These are phyloP conservation scores for Ophraella communa DNA, from an alignment of 2,888 invertebrate species.

Conservation along the genomic window DNA sequence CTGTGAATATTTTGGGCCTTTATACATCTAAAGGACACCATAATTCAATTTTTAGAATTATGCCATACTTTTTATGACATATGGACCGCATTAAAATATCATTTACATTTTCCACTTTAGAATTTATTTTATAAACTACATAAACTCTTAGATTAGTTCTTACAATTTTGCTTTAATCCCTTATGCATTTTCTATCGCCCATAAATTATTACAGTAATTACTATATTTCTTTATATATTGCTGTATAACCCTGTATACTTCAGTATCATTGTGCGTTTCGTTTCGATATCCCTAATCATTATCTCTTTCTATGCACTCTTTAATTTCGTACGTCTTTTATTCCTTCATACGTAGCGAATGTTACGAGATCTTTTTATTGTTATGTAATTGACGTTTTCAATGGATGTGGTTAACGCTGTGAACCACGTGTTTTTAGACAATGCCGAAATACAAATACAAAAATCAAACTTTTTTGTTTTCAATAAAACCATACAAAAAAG, in stretches of 20 bases:
- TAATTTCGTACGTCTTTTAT: slow-evolving; percentile 58
- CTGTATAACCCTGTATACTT: slow-evolving; percentile 15
- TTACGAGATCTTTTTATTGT: slow-evolving; percentile 33
- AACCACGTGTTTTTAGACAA: slow-evolving; percentile 23
- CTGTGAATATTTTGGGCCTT: too few species aligned
- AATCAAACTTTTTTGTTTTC: background rate
- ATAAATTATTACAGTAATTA: too few species aligned
- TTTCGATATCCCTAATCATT: slow-evolving; percentile 60
- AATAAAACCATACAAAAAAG: too few species aligned
- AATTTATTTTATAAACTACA: too few species aligned
- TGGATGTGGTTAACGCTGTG: slow-evolving; percentile 12
- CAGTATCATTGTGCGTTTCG: slow-evolving; percentile 53
- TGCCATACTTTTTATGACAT: too few species aligned
- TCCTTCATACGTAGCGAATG: slow-evolving; percentile 41
- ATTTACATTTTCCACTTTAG: too few species aligned
- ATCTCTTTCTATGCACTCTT: slow-evolving; percentile 57
- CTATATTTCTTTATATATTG: background rate
- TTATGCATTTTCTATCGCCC: too few species aligned
- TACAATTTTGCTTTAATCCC: too few species aligned
- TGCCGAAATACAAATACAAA: background rate
- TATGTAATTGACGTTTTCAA: slow-evolving; percentile 32
- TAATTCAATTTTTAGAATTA: too few species aligned
- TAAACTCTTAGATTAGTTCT: too few species aligned
- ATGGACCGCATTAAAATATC: too few species aligned
- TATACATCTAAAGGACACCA: too few species aligned